Evolutionary conservation across 1,140 invertebrate genomes (phyloP).

Genomic region (Ericerus pela): DNA sequence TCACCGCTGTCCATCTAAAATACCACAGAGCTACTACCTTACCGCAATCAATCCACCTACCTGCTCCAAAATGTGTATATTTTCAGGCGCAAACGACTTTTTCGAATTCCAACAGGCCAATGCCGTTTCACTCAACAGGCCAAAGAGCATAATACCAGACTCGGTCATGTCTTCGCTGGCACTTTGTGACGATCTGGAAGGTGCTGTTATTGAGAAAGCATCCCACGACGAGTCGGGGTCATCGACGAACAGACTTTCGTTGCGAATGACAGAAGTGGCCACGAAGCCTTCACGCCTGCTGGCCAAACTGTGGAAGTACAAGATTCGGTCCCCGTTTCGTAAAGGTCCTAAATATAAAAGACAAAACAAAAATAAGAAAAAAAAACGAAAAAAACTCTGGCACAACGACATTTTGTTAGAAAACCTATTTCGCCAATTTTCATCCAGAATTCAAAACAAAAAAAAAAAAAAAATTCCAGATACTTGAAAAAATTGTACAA

Average conservation of each 20-base stretch:
- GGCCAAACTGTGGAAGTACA: conserved; percentile 61
- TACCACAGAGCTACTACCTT: too few relatives aligned
- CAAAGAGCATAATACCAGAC: conserved; percentile 27
- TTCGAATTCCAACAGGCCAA: conserved; percentile 31
- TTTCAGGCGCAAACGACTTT: conserved; percentile 18
- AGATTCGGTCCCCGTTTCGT: conserved; percentile 39
- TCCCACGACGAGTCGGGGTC: conserved; percentile 18
- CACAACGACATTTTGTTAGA: too few relatives aligned
- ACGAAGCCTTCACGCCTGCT: conserved; percentile 52
- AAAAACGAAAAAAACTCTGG: too few relatives aligned
- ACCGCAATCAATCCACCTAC: conserved; percentile 14
- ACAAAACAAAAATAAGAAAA: neutral
- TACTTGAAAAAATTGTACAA: too few relatives aligned
- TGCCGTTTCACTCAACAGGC: conserved; percentile 25
- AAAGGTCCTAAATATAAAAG: conserved; percentile 19
- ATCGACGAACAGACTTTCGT: conserved; percentile 22
- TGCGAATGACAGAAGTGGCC: conserved; percentile 39
- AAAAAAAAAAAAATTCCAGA: too few relatives aligned
- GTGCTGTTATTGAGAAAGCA: conserved; percentile 19
- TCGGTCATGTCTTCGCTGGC: conserved; percentile 28
- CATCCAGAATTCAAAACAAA: too few relatives aligned
- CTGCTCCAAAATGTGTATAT: conserved; percentile 20
- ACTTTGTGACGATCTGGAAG: conserved; percentile 23
- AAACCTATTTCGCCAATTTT: too few relatives aligned
- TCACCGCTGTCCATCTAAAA: too few relatives aligned